phyloP scores from a whole-genome alignment of 1,140 invertebrate genomes.

The Dolichoris vasculosae region DNA sequence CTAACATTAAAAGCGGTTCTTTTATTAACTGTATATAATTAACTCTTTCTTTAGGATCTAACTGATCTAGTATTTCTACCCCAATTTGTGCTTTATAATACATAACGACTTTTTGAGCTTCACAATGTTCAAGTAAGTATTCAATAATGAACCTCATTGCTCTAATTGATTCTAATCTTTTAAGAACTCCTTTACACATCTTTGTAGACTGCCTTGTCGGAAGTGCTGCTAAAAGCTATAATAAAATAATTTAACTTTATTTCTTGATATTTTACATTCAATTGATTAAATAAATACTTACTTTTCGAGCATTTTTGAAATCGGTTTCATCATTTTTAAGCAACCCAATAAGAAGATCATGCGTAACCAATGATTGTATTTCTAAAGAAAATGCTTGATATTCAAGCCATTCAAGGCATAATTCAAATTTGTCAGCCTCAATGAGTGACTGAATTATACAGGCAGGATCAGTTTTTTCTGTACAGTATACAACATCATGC shows the following conservation, averaged over 20 bases:
- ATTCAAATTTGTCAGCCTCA: constrained; percentile 74
- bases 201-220: constrained; percentile 75
- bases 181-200: constrained; percentile 78
- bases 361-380: constrained; percentile 61
- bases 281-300: constrained; percentile 41
- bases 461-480: constrained; percentile 64
- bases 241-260: constrained; percentile 44
- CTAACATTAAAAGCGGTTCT: constrained; percentile 81
- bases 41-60: constrained; percentile 75
- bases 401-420: constrained; percentile 79
- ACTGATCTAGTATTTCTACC: constrained; percentile 78
- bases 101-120: constrained; percentile 68
- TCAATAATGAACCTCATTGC: constrained; percentile 79
- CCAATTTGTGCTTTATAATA: constrained; percentile 76
- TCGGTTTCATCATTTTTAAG: constrained; percentile 62
- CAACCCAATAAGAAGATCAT: constrained; percentile 65
- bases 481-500: constrained; percentile 72
- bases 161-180: constrained; percentile 77
- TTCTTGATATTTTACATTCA: constrained; percentile 56
- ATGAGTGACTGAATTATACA: constrained; percentile 64
- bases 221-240: constrained; percentile 73
- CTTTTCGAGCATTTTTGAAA: constrained; percentile 65
- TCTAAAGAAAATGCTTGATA: constrained; percentile 68
- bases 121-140: constrained; percentile 75
- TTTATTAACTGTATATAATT: constrained; percentile 79